Conservation (phyloP, 2,888 invertebrate genomes). For the Hyppa rectilinea region DNA sequence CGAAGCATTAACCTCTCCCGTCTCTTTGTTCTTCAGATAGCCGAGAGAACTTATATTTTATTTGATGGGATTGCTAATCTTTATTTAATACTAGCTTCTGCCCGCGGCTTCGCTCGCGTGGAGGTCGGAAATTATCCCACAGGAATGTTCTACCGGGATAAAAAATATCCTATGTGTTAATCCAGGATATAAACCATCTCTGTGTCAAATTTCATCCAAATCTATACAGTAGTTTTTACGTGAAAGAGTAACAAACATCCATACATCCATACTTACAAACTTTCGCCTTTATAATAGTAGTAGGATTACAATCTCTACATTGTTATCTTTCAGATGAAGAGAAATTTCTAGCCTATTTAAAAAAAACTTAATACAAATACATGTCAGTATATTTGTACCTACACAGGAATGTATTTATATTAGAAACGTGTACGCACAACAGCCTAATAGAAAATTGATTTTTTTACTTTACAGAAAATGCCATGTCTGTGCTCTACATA, state of each 20-base stretch:
- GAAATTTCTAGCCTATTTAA: neutral
- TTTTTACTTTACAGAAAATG: neutral
- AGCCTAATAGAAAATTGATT: neutral
- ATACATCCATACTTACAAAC: too few relatives aligned
- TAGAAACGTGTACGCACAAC: neutral
- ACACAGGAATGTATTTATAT: neutral
- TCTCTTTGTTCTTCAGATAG: slow-evolving; percentile 20
- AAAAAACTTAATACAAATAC: neutral
- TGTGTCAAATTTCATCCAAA: neutral
- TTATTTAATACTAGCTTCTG: neutral
- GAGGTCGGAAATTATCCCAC: neutral
- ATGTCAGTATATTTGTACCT: too few relatives aligned
- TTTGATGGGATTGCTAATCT: too few relatives aligned
- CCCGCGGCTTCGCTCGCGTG: neutral
- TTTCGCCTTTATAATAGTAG: too few relatives aligned
- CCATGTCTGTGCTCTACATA: neutral
- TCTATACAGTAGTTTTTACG: neutral
- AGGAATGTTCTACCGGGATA: neutral
- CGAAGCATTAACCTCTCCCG: neutral
- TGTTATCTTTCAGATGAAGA: neutral
- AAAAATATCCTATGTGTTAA: neutral
- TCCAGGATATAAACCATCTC: too few relatives aligned
- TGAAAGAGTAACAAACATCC: neutral
- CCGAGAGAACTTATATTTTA: slow-evolving; percentile 1
- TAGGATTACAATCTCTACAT: neutral